A percentile compares a stretch with the other conserved stretches of the same genome.
Conservation (phyloP, 2,797 vertebrate genomes). For the Pseudochirops cupreus region DNA sequence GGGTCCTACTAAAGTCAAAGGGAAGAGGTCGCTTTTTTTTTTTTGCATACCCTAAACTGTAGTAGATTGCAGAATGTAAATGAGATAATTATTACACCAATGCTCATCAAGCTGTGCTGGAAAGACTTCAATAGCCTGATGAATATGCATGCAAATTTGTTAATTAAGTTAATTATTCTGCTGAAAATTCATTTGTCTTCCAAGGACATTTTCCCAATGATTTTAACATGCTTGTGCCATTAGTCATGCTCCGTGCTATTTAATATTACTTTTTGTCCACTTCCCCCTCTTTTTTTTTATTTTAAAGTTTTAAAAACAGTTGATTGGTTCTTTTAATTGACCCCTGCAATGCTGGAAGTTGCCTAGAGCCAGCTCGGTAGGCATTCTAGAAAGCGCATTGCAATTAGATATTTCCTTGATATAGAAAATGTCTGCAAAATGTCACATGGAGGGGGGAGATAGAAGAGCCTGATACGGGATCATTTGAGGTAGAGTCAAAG, state of each 20-base stretch:
- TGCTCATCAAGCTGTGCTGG: slow-evolving; percentile 99
- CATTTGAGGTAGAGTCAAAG: slow-evolving; percentile 73
- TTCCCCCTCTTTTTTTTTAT: slow-evolving; percentile 83
- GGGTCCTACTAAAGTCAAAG: slow-evolving; percentile 87
- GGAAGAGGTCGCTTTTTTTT: slow-evolving; percentile 83
- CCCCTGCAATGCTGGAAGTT: slow-evolving; percentile 78
- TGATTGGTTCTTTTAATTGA: slow-evolving; percentile 83
- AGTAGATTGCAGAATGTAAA: slow-evolving; percentile 99
- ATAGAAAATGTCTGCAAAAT: slow-evolving; percentile 79
- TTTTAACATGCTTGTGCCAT: slow-evolving; percentile 99
- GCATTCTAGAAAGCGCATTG: slow-evolving; percentile 82
- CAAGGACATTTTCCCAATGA: slow-evolving; percentile 99
- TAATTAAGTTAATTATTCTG: slow-evolving; percentile 99
- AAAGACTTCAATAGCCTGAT: slow-evolving; percentile 99
- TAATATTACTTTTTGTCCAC: slow-evolving; percentile 97
- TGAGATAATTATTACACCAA: slow-evolving; percentile 99
- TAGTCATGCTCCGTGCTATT: slow-evolving; percentile 98
- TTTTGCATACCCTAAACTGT: slow-evolving; percentile 92
- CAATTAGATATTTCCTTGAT: slow-evolving; percentile 81
- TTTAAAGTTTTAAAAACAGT: slow-evolving; percentile 83
- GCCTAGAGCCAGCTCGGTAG: slow-evolving; percentile 78
- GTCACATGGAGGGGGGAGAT: slow-evolving; percentile 78
- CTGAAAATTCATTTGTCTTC: slow-evolving; percentile 99
- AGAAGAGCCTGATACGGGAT: slow-evolving; percentile 72
- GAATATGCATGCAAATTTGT: slow-evolving; percentile 99